A percentile compares a stretch with the other conserved stretches of the same genome.
These are phyloP conservation scores for Pseudorhiza aurosa DNA, from an alignment of 30 jellyfish, hydroid and myxozoan genomes.

Conservation along the genomic window DNA sequence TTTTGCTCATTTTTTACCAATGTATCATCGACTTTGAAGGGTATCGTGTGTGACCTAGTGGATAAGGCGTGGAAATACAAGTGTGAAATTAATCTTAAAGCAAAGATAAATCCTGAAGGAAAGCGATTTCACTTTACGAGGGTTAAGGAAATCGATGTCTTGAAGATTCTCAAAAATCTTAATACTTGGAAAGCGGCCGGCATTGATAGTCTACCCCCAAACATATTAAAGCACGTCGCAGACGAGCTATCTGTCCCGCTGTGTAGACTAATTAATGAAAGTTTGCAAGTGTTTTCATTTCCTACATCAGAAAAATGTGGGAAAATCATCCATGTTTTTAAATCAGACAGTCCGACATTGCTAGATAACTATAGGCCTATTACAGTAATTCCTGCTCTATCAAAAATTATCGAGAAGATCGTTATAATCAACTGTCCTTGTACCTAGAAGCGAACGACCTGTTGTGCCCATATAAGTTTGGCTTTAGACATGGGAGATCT, in stretches of 20 bases:
- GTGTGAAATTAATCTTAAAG: constrained; percentile 10
- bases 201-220: constrained; percentile 54
- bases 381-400: constrained; percentile 11
- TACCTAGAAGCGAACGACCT: constrained; percentile 52
- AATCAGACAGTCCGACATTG: constrained; percentile 4
- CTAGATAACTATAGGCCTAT: constrained; percentile 16
- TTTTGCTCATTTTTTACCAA: constrained; percentile 41
- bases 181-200: constrained; percentile 37
- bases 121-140: constrained; percentile 12
- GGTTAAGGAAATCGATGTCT: constrained; percentile 38
- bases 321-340: constrained; percentile 42
- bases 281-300: constrained; percentile 37
- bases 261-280: constrained; percentile 12
- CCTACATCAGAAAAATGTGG: constrained; percentile 56
- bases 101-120: constrained; percentile 53
- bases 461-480: constrained; percentile 55
- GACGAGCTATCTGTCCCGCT: constrained; percentile 42
- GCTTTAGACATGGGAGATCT: constrained; percentile 67
- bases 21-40: constrained; percentile 22
- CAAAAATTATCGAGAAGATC: not conserved
- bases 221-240: constrained; percentile 39
- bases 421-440: constrained; percentile 49
- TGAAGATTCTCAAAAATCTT: constrained; percentile 32
- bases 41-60: not conserved
- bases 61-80: constrained; percentile 30